Evolutionary conservation across 2,797 vertebrate genomes (phyloP).

Genomic region (Morelia viridis): DNA sequence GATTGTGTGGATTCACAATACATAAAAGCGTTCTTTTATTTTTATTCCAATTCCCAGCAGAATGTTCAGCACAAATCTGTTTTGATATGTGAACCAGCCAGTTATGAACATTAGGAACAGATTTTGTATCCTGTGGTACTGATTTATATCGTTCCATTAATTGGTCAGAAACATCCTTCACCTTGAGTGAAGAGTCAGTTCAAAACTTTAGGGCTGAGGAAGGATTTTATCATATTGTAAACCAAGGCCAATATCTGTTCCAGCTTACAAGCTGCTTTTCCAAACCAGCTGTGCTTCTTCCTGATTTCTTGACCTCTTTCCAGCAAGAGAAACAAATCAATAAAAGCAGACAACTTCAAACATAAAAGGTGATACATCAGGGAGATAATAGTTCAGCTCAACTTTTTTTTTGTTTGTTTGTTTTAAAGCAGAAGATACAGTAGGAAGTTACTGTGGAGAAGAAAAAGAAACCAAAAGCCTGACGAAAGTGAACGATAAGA

Average conservation of each 20-base stretch:
- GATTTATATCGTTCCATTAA: slow-evolving; percentile 1
- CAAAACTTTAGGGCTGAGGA: background rate
- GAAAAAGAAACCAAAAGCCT: background rate
- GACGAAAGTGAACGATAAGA: background rate
- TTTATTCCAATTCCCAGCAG: background rate
- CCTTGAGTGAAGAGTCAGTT: background rate
- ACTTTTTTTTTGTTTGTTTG: background rate
- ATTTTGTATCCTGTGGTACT: background rate
- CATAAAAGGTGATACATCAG: background rate
- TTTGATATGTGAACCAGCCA: background rate
- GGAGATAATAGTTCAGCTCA: background rate
- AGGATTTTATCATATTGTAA: background rate
- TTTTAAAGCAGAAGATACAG: background rate
- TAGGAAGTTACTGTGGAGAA: background rate
- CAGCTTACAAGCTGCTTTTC: background rate
- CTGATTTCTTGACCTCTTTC: background rate
- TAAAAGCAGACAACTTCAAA: background rate
- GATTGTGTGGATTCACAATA: background rate
- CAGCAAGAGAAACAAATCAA: background rate
- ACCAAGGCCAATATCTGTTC: background rate
- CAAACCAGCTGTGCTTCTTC: background rate
- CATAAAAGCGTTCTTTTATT: background rate
- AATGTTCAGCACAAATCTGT: background rate
- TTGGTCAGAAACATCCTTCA: background rate
- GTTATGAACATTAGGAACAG: background rate